Evolutionary conservation across 2,888 invertebrate genomes (phyloP).

Genomic region (Doris montereyensis): DNA sequence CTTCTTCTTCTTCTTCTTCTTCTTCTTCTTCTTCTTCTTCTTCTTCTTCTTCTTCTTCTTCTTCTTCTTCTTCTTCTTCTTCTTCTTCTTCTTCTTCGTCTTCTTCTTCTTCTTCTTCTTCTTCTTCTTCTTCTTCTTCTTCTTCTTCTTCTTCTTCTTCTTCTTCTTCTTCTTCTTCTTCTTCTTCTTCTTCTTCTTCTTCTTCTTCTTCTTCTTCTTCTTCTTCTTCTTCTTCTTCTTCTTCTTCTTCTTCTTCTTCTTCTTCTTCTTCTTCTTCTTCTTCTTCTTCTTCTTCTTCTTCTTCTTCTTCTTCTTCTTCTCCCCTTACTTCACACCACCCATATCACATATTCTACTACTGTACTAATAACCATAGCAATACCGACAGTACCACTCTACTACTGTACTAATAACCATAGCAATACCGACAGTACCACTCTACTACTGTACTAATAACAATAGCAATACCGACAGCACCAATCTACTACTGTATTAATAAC

Average conservation of each 20-base stretch:
- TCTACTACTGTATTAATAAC: too few species aligned
- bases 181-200: conserved; percentile 15
- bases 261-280: conserved; percentile 21
- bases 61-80: neutral
- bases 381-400: too few species aligned
- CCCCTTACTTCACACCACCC: neutral
- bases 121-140: neutral
- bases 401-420: too few species aligned
- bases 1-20: neutral
- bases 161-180: neutral
- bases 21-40: neutral
- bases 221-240: conserved; percentile 16
- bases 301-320: conserved; percentile 7
- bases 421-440: too few species aligned
- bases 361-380: too few species aligned
- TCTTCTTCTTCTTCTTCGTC: neutral
- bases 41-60: neutral
- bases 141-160: conserved; percentile 9
- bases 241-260: conserved; percentile 16
- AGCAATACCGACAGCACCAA: too few species aligned
- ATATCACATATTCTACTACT: too few species aligned
- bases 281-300: conserved; percentile 6
- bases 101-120: neutral
- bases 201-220: conserved; percentile 16
- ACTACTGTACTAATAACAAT: too few species aligned